Conservation (phyloP, 2,797 vertebrate genomes). For the Dicrostonyx torquatus region DNA sequence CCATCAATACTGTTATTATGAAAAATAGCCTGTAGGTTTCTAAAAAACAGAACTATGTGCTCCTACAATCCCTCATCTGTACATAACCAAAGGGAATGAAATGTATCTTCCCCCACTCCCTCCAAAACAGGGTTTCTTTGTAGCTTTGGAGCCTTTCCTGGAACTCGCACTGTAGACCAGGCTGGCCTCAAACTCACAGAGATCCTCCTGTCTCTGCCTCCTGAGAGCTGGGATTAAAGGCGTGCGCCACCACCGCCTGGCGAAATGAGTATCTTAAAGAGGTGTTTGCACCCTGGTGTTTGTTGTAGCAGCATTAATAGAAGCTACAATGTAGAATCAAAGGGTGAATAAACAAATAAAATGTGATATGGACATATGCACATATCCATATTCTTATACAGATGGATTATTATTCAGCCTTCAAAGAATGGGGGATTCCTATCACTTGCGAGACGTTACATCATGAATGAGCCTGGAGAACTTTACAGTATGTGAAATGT, state of each 20-base stretch:
- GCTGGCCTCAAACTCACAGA: no score
- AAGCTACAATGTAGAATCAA: not conserved
- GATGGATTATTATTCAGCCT: not conserved
- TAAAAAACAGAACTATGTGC: not conserved
- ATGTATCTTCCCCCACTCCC: not conserved
- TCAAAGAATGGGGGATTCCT: not conserved
- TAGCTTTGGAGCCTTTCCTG: no score
- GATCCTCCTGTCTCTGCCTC: no score
- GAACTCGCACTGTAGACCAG: no score
- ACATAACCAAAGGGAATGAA: not conserved
- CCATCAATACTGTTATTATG: not conserved
- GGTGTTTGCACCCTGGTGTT: not conserved
- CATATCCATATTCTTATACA: not conserved
- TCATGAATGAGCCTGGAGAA: not conserved
- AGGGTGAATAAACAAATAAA: not conserved
- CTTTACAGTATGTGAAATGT: not conserved
- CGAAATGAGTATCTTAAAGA: not conserved
- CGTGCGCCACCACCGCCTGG: no score
- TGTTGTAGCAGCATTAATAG: not conserved
- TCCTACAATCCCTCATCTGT: not conserved
- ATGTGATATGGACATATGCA: not conserved
- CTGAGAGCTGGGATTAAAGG: no score
- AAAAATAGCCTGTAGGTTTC: not conserved
- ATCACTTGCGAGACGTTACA: not conserved
- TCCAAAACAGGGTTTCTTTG: no score